Conservation (phyloP, 2,888 invertebrate genomes). For the Pseudococcus viburni region DNA sequence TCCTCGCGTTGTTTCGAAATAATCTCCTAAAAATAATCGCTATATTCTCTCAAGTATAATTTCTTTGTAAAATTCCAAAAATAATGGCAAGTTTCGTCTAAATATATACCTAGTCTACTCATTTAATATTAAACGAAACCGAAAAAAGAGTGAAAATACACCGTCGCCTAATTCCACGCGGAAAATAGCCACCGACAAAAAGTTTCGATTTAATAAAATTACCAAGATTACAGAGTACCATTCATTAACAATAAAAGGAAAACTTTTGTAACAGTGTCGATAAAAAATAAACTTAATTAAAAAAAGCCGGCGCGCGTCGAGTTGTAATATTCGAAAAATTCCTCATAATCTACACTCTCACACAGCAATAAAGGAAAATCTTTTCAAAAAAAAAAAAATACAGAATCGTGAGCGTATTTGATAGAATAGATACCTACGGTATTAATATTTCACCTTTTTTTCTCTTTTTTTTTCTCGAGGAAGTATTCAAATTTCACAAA, state of each 20-base stretch:
- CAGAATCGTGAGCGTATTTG: background rate
- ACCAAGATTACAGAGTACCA: background rate
- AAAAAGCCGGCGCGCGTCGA: background rate
- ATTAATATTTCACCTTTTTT: constrained; percentile 19
- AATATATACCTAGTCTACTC: no score
- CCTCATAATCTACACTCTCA: background rate
- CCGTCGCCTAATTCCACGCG: background rate
- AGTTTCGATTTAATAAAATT: constrained; percentile 1
- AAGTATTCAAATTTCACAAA: constrained; percentile 44
- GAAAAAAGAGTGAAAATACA: no score
- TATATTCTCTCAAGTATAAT: no score
- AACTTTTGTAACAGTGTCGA: no score
- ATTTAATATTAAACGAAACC: no score
- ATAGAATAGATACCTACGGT: background rate
- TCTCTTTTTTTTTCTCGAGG: background rate
- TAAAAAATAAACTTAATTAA: constrained; percentile 1
- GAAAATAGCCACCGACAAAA: background rate
- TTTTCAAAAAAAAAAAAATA: background rate
- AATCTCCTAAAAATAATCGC: no score
- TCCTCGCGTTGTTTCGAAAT: no score
- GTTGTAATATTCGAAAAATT: background rate
- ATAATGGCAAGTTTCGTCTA: no score
- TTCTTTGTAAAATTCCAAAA: no score
- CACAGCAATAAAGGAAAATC: constrained; percentile 2
- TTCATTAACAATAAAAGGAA: no score